These are phyloP conservation scores for Bombus superbus DNA, from an alignment of 1,140 invertebrate species.

Conservation along the genomic window DNA sequence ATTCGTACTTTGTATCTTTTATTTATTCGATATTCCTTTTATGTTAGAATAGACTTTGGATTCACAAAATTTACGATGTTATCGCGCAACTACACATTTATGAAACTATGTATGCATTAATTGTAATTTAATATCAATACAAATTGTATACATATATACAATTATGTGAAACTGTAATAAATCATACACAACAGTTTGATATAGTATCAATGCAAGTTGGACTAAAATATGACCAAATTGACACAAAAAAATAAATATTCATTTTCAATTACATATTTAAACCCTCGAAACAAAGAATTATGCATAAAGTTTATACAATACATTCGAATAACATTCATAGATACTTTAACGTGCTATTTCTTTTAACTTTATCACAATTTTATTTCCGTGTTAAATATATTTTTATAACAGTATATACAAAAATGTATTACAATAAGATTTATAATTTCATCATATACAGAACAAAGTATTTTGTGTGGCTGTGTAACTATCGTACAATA, in stretches of 20 bases:
- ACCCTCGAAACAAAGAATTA: not conserved
- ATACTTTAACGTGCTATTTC: not conserved
- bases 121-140: not conserved
- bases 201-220: conserved; percentile 29
- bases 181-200: conserved; percentile 25
- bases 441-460: not conserved
- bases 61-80: conserved; percentile 32
- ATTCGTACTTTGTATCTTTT: conserved; percentile 34
- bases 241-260: conserved; percentile 40
- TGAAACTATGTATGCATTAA: not conserved
- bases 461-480: not conserved
- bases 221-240: conserved; percentile 17
- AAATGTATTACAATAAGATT: conserved; percentile 2
- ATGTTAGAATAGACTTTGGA: not conserved
- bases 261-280: conserved; percentile 32
- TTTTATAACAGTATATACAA: not conserved
- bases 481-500: not conserved
- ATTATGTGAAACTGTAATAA: conserved; percentile 23
- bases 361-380: not conserved
- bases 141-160: conserved; percentile 15
- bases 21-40: conserved; percentile 21
- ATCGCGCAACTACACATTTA: not conserved
- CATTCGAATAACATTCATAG: not conserved
- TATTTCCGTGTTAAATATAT: not conserved
- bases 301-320: not conserved